Percentiles rank a stretch among this genome's conserved stretches.
Evolutionary conservation across 2,797 vertebrate genomes (phyloP).

Genomic region (Tamandua tetradactyla): DNA sequence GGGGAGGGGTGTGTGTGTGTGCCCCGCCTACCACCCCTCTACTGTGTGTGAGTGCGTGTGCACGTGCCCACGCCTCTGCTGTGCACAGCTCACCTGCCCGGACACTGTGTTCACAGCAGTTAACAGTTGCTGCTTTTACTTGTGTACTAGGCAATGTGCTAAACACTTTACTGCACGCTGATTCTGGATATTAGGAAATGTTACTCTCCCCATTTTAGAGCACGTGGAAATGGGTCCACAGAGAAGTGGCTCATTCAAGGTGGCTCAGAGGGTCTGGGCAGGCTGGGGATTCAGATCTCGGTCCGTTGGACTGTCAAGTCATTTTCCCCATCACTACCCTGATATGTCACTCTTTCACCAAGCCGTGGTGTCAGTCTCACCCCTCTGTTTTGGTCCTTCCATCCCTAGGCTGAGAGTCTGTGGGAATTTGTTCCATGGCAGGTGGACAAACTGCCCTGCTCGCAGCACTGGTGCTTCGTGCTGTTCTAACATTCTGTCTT

Average conservation of each 20-base stretch:
- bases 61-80: not conserved
- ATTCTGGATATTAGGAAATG: not conserved
- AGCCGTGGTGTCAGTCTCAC: too few relatives aligned
- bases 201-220: not conserved
- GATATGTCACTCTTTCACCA: not conserved
- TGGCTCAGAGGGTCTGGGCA: not conserved
- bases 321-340: not conserved
- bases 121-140: not conserved
- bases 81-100: not conserved
- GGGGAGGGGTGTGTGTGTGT: too few relatives aligned
- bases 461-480: not conserved
- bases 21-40: not conserved
- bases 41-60: not conserved
- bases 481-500: conserved; percentile 15
- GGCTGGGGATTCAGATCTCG: not conserved
- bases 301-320: not conserved
- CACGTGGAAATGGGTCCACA: not conserved
- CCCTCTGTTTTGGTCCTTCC: not conserved
- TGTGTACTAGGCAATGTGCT: not conserved
- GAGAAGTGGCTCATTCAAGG: not conserved
- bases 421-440: not conserved
- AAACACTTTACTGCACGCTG: not conserved
- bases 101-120: not conserved
- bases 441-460: not conserved
- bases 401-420: not conserved